Conservation (phyloP, 2,113 vertebrate species). For the Phrynosoma platyrhinos region DNA sequence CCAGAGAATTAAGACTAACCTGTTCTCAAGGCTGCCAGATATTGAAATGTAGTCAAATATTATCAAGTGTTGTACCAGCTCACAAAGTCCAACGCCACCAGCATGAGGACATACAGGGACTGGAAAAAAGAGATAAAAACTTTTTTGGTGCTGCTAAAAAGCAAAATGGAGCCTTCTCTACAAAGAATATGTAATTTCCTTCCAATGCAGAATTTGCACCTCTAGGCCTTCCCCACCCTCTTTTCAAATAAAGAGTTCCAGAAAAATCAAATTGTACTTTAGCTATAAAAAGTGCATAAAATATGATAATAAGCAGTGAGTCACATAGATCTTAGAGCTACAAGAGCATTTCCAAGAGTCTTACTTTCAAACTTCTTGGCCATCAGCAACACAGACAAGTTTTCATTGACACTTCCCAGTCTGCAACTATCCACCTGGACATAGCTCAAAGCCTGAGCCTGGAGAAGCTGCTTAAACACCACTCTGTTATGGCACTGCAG, state of each 20-base stretch:
- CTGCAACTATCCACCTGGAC: conserved; percentile 90
- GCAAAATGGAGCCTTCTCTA: neutral
- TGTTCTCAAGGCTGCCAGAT: conserved; percentile 77
- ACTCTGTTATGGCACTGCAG: conserved; percentile 82
- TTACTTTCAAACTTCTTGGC: conserved; percentile 86
- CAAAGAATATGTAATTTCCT: neutral
- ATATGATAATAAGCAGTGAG: neutral
- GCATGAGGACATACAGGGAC: conserved; percentile 88
- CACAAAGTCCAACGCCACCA: conserved; percentile 85
- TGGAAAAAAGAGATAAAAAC: conserved; percentile 44
- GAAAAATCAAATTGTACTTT: neutral
- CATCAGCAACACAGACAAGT: conserved; percentile 86
- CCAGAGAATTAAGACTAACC: conserved; percentile 58
- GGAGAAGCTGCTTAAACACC: conserved; percentile 90
- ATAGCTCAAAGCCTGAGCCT: conserved; percentile 84
- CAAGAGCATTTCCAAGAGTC: conserved; percentile 7
- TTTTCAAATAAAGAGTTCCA: neutral
- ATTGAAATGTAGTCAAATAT: conserved; percentile 83
- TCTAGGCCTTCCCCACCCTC: neutral
- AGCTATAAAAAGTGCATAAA: conserved; percentile 13
- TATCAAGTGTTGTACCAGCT: conserved; percentile 85
- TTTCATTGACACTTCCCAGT: conserved; percentile 88
- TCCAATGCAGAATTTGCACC: neutral
- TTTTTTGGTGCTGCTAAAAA: no score
- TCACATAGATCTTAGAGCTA: neutral